Evolutionary conservation across 2,797 vertebrate genomes (phyloP).

Genomic region (Jordanella pulchra): DNA sequence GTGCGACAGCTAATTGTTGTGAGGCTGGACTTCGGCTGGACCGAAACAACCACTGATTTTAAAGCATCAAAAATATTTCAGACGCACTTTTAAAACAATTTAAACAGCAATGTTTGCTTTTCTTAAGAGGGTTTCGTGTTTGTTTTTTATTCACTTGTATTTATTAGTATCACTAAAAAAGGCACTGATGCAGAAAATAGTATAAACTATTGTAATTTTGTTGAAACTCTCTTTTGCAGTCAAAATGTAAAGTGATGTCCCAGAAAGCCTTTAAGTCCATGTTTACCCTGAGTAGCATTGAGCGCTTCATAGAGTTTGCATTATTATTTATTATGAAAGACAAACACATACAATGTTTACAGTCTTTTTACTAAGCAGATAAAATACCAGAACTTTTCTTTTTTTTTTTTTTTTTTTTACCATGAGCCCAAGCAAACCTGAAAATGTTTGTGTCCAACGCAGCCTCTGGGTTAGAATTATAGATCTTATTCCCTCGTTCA

Average conservation of each 20-base stretch:
- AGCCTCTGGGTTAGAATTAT: constrained; percentile 49
- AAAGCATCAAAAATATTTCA: constrained; percentile 13
- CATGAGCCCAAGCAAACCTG: background rate
- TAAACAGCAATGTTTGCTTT: background rate
- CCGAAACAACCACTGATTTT: constrained; percentile 23
- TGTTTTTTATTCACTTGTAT: background rate
- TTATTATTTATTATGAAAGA: background rate
- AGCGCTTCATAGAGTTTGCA: background rate
- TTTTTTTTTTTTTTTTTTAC: no score
- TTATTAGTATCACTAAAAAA: no score
- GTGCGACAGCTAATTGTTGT: constrained; percentile 40
- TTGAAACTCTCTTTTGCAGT: background rate
- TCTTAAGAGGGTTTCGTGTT: background rate
- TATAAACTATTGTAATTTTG: background rate
- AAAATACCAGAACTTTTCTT: background rate
- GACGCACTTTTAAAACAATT: background rate
- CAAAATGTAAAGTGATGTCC: background rate
- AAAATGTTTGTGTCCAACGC: constrained; percentile 1
- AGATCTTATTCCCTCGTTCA: constrained; percentile 59
- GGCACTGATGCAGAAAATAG: background rate
- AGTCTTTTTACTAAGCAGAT: constrained; percentile 2
- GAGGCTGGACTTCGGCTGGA: constrained; percentile 9
- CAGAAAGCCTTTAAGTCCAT: background rate
- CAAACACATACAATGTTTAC: background rate
- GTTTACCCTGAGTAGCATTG: background rate